Evolutionary conservation across 2,113 vertebrate species (phyloP).

Genomic region (Clarias gariepinus): DNA sequence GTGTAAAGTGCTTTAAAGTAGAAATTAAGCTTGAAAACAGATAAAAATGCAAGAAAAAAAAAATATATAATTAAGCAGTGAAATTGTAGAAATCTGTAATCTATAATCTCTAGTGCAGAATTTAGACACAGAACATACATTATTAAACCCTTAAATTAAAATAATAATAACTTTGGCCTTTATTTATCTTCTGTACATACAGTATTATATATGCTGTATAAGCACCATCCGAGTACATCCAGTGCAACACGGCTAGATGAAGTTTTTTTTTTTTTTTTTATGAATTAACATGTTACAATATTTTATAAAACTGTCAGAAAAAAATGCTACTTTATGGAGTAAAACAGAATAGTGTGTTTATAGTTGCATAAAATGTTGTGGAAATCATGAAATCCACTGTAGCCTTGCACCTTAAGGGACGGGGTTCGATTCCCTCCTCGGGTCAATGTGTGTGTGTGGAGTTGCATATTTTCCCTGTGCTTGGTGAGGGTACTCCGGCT

Average conservation of each 20-base stretch:
- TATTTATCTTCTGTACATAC: not conserved
- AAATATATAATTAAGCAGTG: conserved; percentile 58
- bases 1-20: conserved; percentile 62
- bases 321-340: not conserved
- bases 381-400: not conserved
- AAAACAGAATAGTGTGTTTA: not conserved
- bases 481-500: too few relatives aligned
- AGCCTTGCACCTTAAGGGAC: too few relatives aligned
- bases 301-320: not conserved
- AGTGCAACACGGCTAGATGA: too few relatives aligned
- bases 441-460: too few relatives aligned
- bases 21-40: conserved; percentile 50
- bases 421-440: too few relatives aligned
- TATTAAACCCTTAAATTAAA: not conserved
- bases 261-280: not conserved
- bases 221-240: too few relatives aligned
- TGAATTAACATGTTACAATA: not conserved
- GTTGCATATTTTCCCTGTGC: too few relatives aligned
- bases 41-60: not conserved
- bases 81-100: conserved; percentile 31
- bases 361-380: not conserved
- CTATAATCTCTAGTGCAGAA: conserved; percentile 27
- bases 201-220: not conserved
- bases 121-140: conserved; percentile 44
- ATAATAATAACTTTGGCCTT: not conserved